These are phyloP conservation scores for Cantharis lateralis DNA, from an alignment of 2,888 invertebrate genomes.

Conservation along the genomic window DNA sequence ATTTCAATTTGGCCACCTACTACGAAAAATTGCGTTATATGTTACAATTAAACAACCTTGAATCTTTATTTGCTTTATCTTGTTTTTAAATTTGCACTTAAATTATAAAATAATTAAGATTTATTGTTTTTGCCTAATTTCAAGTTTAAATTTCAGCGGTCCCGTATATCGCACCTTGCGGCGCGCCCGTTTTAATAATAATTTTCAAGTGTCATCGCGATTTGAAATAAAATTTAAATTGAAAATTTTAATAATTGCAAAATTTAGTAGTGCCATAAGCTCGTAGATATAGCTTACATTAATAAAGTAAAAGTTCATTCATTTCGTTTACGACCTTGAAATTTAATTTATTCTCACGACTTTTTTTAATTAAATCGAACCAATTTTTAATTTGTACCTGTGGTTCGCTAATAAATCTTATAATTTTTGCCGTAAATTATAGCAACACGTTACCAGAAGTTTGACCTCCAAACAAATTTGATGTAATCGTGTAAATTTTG, in stretches of 20 bases:
- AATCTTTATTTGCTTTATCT: background rate
- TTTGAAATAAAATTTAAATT: background rate
- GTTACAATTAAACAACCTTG: constrained; percentile 12
- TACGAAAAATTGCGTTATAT: background rate
- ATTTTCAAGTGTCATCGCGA: background rate
- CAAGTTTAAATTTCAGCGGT: background rate
- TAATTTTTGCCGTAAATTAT: background rate
- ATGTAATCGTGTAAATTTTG: background rate
- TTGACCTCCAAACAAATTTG: background rate
- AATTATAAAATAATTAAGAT: background rate
- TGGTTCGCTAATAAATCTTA: background rate
- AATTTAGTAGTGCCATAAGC: background rate
- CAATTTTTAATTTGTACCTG: constrained; percentile 1
- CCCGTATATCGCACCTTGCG: background rate
- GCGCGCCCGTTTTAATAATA: background rate
- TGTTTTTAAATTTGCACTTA: background rate
- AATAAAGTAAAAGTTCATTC: constrained; percentile 17
- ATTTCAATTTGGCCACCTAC: constrained; percentile 23
- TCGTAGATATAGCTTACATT: background rate
- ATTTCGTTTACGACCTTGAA: constrained; percentile 13
- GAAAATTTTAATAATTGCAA: background rate
- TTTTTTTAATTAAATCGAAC: background rate
- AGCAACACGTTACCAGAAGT: background rate
- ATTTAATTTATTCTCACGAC: background rate
- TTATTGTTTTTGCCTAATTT: background rate